A percentile compares a stretch with the other conserved stretches of the same genome.
Conservation (phyloP, 2,113 vertebrate species). For the Emydura subglobosa region DNA sequence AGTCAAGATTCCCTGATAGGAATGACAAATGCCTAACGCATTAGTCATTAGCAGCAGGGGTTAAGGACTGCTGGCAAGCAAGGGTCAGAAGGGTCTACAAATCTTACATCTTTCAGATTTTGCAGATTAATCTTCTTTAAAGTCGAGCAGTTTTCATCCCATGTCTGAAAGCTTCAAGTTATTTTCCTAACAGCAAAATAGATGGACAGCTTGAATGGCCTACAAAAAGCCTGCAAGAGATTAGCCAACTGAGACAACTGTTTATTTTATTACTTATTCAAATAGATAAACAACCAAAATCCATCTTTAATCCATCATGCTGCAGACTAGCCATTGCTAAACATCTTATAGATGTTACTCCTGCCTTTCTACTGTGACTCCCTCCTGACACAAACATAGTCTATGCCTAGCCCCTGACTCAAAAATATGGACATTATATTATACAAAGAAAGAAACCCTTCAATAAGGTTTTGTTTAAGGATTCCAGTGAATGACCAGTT, state of each 20-base stretch:
- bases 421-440: rapidly evolving
- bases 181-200: neutral
- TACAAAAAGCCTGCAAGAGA: neutral
- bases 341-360: rapidly evolving
- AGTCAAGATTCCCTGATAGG: neutral
- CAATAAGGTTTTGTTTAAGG: neutral
- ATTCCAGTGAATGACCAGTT: neutral
- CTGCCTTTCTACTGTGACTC: neutral
- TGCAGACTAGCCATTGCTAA: neutral
- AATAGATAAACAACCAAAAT: neutral
- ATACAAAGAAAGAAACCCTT: neutral
- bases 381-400: neutral
- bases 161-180: neutral
- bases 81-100: neutral
- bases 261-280: neutral
- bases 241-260: neutral
- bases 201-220: neutral
- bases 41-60: neutral
- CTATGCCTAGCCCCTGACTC: neutral
- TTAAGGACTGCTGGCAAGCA: neutral
- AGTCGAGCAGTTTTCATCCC: neutral
- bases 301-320: rapidly evolving
- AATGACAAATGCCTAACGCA: neutral
- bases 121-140: neutral
- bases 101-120: neutral